Percentiles rank a stretch among this genome's conserved stretches.
These are phyloP conservation scores for Drosophila grimshawi DNA, from an alignment of 1,140 invertebrate genomes.

Conservation along the genomic window DNA sequence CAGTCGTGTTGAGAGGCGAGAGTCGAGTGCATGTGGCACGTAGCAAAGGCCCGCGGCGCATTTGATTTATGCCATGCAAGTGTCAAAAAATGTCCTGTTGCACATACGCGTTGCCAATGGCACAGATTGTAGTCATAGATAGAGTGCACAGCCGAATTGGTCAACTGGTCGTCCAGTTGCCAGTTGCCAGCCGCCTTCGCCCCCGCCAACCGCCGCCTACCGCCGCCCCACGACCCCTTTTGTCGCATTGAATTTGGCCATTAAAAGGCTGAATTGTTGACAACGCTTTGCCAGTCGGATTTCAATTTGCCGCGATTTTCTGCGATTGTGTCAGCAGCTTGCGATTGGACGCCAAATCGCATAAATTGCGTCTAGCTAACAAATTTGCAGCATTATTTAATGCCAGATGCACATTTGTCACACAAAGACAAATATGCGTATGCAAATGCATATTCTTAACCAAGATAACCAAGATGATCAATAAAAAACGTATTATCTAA, in stretches of 20 bases:
- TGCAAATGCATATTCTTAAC: conserved; percentile 16
- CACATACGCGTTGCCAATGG: conserved; percentile 56
- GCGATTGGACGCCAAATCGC: conserved; percentile 38
- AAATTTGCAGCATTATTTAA: conserved; percentile 75
- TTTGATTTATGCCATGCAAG: conserved; percentile 82
- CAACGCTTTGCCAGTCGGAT: conserved; percentile 39
- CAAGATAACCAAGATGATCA: too few relatives aligned
- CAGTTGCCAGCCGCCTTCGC: background rate
- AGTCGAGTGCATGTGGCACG: conserved; percentile 29
- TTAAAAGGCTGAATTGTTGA: conserved; percentile 63
- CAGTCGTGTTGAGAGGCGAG: background rate
- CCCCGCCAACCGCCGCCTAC: background rate
- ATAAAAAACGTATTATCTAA: too few relatives aligned
- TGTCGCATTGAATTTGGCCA: conserved; percentile 36
- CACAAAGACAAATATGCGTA: conserved; percentile 28
- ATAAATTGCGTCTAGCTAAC: conserved; percentile 66
- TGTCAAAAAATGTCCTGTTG: conserved; percentile 83
- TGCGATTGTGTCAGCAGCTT: conserved; percentile 70
- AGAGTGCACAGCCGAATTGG: conserved; percentile 38
- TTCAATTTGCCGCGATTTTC: conserved; percentile 64
- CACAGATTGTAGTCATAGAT: conserved; percentile 69
- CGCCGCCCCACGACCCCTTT: background rate
- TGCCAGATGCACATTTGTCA: conserved; percentile 54
- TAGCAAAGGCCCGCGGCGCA: conserved; percentile 57
- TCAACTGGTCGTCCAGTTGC: conserved; percentile 1